Evolutionary conservation across 2,113 vertebrate species (phyloP).

Genomic region (Dasyurus viverrinus): DNA sequence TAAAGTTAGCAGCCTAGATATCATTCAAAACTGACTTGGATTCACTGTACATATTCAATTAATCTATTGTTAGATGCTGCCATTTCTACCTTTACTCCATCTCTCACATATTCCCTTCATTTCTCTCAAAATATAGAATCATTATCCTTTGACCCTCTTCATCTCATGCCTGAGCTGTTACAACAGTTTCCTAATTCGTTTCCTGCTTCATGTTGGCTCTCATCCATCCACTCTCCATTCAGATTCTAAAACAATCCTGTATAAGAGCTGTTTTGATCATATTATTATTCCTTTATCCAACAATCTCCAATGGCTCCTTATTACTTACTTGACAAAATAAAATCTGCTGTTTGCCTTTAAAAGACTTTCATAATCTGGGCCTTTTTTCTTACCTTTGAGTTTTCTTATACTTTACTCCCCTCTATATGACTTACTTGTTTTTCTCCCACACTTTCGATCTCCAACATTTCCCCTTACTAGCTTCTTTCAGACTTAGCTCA

Average conservation of each 20-base stretch:
- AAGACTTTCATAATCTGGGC: neutral
- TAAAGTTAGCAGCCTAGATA: neutral
- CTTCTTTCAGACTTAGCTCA: neutral
- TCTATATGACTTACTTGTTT: neutral
- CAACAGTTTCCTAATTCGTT: neutral
- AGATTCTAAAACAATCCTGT: neutral
- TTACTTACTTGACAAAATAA: neutral
- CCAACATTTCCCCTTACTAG: neutral
- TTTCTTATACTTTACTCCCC: neutral
- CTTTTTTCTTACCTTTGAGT: too few relatives aligned
- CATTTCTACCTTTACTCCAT: neutral
- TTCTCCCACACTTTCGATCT: neutral
- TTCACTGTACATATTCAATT: neutral
- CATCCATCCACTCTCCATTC: neutral
- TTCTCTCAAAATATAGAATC: neutral
- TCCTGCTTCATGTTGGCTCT: neutral
- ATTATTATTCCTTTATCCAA: neutral
- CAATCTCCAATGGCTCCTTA: neutral
- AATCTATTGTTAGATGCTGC: neutral
- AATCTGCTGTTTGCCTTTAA: neutral
- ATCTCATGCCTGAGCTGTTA: neutral
- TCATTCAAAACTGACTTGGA: neutral
- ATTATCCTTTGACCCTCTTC: neutral
- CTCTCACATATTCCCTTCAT: neutral
- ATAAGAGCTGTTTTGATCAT: neutral